Percentiles rank a stretch among this genome's conserved stretches.
phyloP scores from a whole-genome alignment of 92 coral and sea anemone species.

The Diadumene lineata region DNA sequence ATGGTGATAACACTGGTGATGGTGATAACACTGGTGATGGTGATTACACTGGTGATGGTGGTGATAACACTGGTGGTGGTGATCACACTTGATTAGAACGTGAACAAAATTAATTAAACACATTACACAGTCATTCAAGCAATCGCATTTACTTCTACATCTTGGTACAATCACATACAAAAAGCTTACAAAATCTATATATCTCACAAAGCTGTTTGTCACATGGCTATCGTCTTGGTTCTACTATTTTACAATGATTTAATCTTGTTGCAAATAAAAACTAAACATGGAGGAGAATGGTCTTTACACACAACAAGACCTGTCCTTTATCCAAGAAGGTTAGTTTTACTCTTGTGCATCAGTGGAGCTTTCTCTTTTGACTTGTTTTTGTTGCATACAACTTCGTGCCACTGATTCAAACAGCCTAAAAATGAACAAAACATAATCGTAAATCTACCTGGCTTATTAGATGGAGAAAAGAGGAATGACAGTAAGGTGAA shows the following conservation, averaged over 20 bases:
- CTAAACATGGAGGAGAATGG: conserved; percentile 20
- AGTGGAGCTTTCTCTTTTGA: conserved; percentile 68
- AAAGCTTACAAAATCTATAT: conserved; percentile 27
- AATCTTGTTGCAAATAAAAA: background rate
- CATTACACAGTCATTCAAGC: conserved; percentile 17
- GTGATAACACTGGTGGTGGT: too few relatives aligned
- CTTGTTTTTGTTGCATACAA: conserved; percentile 99
- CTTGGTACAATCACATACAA: conserved; percentile 13
- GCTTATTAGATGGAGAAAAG: too few relatives aligned
- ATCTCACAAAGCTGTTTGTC: background rate
- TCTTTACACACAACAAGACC: conserved; percentile 3
- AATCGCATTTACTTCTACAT: conserved; percentile 23
- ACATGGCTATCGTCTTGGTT: background rate
- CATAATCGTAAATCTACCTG: too few relatives aligned
- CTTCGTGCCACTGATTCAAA: conserved; percentile 99
- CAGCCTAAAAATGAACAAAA: conserved; percentile 58
- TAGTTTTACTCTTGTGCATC: conserved; percentile 32
- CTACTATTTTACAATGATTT: conserved; percentile 2
- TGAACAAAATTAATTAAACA: background rate
- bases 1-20: too few relatives aligned
- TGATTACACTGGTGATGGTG: too few relatives aligned
- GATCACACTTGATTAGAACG: too few relatives aligned
- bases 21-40: too few relatives aligned
- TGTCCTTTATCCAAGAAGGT: background rate
- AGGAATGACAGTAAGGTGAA: too few relatives aligned